A percentile compares a stretch with the other conserved stretches of the same genome.
phyloP scores from a whole-genome alignment of 2,797 vertebrate species.

The Pipistrellus kuhlii region DNA sequence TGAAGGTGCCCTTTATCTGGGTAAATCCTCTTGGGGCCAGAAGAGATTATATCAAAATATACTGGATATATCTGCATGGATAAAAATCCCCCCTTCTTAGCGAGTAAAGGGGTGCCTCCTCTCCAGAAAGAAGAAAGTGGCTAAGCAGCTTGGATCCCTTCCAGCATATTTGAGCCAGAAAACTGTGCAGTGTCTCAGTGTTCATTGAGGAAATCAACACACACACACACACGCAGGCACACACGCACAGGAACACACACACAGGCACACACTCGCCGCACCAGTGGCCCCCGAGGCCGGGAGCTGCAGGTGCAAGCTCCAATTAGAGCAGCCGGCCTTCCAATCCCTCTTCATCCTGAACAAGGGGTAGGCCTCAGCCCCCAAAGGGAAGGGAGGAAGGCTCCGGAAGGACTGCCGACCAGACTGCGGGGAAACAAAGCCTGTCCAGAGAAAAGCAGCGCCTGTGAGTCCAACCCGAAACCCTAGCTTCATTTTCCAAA shows the following conservation, averaged over 20 bases:
- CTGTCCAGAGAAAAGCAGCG: neutral
- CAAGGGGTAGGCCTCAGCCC: neutral
- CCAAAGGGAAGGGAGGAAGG: neutral
- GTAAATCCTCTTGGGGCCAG: constrained; percentile 28
- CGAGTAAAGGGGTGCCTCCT: neutral
- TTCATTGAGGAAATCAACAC: constrained; percentile 39
- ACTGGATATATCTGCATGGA: neutral
- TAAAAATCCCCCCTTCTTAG: constrained; percentile 47
- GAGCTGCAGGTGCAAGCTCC: constrained; percentile 74
- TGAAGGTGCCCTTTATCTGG: constrained; percentile 41
- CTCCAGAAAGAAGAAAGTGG: constrained; percentile 10
- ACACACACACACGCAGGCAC: neutral
- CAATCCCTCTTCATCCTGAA: constrained; percentile 33
- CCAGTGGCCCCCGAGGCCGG: neutral
- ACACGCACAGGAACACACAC: neutral
- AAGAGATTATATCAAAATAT: constrained; percentile 42
- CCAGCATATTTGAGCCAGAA: constrained; percentile 63
- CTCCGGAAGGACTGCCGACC: constrained; percentile 54
- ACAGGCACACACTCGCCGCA: neutral
- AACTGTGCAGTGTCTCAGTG: neutral
- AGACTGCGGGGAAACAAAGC: constrained; percentile 53
- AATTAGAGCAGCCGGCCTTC: constrained; percentile 60
- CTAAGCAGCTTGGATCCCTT: constrained; percentile 44
- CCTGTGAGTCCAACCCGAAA: constrained; percentile 51
- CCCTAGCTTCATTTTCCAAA: constrained; percentile 58